phyloP scores from a whole-genome alignment of 2,888 invertebrate species.

The Taphrorychus bicolor region DNA sequence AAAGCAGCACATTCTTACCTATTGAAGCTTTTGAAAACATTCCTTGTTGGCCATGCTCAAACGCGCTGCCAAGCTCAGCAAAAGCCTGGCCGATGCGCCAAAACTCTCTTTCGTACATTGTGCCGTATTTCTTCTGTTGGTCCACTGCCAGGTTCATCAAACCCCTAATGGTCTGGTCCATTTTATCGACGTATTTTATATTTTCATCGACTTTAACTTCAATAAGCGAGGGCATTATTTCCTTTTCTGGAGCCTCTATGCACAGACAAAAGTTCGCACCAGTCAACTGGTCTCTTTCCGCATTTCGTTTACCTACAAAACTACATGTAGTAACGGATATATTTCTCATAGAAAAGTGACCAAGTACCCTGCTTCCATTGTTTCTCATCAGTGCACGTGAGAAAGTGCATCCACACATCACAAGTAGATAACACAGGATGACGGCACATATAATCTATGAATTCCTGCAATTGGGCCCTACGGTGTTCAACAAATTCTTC shows the following conservation, averaged over 20 bases:
- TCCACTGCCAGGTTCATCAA: conserved; percentile 82
- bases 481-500: conserved; percentile 96
- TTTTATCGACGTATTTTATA: conserved; percentile 78
- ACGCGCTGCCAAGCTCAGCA: conserved; percentile 81
- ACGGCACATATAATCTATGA: conserved; percentile 95
- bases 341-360: not conserved
- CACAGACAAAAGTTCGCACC: conserved; percentile 92
- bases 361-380: conserved; percentile 94
- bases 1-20: too few relatives aligned
- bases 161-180: conserved; percentile 88
- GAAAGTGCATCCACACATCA: conserved; percentile 96
- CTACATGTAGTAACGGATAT: not conserved
- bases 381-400: conserved; percentile 96
- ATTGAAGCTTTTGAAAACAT: conserved; percentile 74
- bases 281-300: conserved; percentile 91
- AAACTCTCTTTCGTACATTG: conserved; percentile 87
- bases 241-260: conserved; percentile 83
- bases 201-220: conserved; percentile 88
- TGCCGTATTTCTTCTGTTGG: conserved; percentile 87
- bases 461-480: conserved; percentile 91
- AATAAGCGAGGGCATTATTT: conserved; percentile 74
- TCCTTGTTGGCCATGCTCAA: conserved; percentile 76
- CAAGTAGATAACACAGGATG: conserved; percentile 93
- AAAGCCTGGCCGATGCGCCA: conserved; percentile 90
- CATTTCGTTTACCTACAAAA: conserved; percentile 66